phyloP scores from a whole-genome alignment of 2,888 invertebrate genomes.

The Bellardia pandia region DNA sequence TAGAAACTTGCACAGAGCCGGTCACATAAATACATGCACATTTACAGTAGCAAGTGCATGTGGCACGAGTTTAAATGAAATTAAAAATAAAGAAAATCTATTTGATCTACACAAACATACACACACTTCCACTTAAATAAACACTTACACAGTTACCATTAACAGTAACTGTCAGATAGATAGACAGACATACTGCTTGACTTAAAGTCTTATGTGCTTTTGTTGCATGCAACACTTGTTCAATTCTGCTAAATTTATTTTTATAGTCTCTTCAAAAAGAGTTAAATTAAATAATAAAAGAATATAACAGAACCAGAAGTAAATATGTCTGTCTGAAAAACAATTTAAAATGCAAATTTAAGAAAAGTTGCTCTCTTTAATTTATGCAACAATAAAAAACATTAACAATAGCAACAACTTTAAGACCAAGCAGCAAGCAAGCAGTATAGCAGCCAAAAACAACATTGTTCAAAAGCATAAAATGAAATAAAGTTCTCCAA shows the following conservation, averaged over 20 bases:
- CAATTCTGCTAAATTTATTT: slow-evolving; percentile 61
- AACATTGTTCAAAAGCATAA: slow-evolving; percentile 23
- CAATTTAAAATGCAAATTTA: slow-evolving; percentile 50
- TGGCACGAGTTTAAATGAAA: neutral
- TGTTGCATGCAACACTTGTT: slow-evolving; percentile 65
- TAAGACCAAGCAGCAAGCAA: neutral
- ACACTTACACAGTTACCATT: neutral
- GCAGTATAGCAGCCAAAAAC: slow-evolving; percentile 29
- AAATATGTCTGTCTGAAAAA: slow-evolving; percentile 12
- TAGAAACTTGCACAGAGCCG: slow-evolving; percentile 7
- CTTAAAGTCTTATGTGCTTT: slow-evolving; percentile 34
- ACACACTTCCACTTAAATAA: slow-evolving; percentile 1
- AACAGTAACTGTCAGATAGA: neutral
- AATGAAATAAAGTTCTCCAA: slow-evolving; percentile 26
- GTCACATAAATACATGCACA: neutral
- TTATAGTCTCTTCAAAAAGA: slow-evolving; percentile 44
- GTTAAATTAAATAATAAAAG: slow-evolving; percentile 18
- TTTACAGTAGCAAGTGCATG: slow-evolving; percentile 17
- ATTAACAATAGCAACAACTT: slow-evolving; percentile 4
- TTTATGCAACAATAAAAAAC: slow-evolving; percentile 25
- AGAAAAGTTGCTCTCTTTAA: slow-evolving; percentile 42
- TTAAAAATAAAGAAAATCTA: slow-evolving; percentile 1
- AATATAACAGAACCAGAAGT: neutral
- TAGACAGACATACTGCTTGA: slow-evolving; percentile 21
- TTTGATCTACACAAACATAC: neutral